Percentiles rank a stretch among this genome's conserved stretches.
Evolutionary conservation across 2,113 vertebrate species (phyloP).

Genomic region (Speoplatyrhinus poulsoni): DNA sequence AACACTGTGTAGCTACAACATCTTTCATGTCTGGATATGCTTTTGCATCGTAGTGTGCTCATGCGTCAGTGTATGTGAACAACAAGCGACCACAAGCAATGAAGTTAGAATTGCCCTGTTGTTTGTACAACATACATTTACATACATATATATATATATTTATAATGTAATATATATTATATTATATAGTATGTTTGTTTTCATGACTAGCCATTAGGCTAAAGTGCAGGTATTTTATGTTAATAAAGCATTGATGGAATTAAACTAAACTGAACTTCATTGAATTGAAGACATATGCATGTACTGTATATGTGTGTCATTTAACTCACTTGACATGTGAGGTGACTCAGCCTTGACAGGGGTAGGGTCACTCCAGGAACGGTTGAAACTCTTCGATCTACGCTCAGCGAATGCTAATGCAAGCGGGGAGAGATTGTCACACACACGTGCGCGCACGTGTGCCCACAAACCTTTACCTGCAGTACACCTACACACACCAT

Average conservation of each 20-base stretch:
- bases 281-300: slow-evolving; percentile 24
- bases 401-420: slow-evolving; percentile 93
- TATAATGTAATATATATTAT: neutral
- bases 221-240: too few relatives aligned
- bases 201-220: too few relatives aligned
- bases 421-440: slow-evolving; percentile 73
- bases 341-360: slow-evolving; percentile 93
- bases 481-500: neutral
- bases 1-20: too few relatives aligned
- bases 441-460: slow-evolving; percentile 32
- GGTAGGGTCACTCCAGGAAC: slow-evolving; percentile 99
- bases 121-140: too few relatives aligned
- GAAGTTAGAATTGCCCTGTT: too few relatives aligned
- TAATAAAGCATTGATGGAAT: too few relatives aligned
- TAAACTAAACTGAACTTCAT: neutral
- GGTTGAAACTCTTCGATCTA: slow-evolving; percentile 98
- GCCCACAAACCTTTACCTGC: neutral
- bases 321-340: slow-evolving; percentile 93
- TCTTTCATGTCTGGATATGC: too few relatives aligned
- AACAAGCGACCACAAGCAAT: too few relatives aligned
- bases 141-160: neutral
- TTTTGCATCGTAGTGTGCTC: too few relatives aligned
- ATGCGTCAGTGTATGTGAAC: too few relatives aligned
- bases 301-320: slow-evolving; percentile 31
- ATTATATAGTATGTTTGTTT: neutral